phyloP scores from a whole-genome alignment of 1,140 invertebrate species.

The Trigoniulus corallinus region DNA sequence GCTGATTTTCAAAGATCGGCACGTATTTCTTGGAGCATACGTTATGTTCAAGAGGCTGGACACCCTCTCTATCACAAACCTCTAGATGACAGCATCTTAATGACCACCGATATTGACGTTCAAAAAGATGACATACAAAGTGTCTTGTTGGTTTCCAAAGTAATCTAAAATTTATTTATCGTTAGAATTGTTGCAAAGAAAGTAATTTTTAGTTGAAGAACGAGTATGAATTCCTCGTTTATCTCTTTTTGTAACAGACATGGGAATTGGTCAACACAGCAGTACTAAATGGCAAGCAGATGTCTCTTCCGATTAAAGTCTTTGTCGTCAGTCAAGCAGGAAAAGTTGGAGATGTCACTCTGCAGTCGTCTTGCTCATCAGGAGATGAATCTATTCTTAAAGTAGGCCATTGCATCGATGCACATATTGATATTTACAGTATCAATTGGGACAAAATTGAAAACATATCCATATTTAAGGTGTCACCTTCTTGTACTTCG shows the following conservation, averaged over 20 bases:
- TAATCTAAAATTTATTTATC: slow-evolving; percentile 24
- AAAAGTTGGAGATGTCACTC: slow-evolving; percentile 81
- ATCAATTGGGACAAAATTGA: too few relatives aligned
- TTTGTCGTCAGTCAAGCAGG: slow-evolving; percentile 86
- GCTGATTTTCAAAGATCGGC: slow-evolving; percentile 51
- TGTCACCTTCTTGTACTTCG: slow-evolving; percentile 86
- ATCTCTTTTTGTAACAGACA: slow-evolving; percentile 50
- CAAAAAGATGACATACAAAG: slow-evolving; percentile 89
- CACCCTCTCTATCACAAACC: slow-evolving; percentile 29
- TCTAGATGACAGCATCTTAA: slow-evolving; percentile 43
- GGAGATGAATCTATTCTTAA: slow-evolving; percentile 91
- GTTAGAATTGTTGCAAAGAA: neutral
- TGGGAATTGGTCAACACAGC: slow-evolving; percentile 93
- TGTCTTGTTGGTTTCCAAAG: slow-evolving; percentile 85
- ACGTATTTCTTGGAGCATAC: slow-evolving; percentile 58
- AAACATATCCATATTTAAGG: slow-evolving; percentile 34
- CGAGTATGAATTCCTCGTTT: neutral
- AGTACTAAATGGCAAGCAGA: slow-evolving; percentile 78
- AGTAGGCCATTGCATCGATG: slow-evolving; percentile 32
- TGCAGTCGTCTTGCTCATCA: slow-evolving; percentile 87
- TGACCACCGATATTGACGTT: slow-evolving; percentile 67
- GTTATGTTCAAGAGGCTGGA: slow-evolving; percentile 45
- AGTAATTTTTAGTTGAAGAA: slow-evolving; percentile 1
- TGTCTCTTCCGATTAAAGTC: slow-evolving; percentile 86
- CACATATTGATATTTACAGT: neutral